These are phyloP conservation scores for Dipodomys spectabilis DNA, from an alignment of 2,113 vertebrate genomes.

Conservation along the genomic window DNA sequence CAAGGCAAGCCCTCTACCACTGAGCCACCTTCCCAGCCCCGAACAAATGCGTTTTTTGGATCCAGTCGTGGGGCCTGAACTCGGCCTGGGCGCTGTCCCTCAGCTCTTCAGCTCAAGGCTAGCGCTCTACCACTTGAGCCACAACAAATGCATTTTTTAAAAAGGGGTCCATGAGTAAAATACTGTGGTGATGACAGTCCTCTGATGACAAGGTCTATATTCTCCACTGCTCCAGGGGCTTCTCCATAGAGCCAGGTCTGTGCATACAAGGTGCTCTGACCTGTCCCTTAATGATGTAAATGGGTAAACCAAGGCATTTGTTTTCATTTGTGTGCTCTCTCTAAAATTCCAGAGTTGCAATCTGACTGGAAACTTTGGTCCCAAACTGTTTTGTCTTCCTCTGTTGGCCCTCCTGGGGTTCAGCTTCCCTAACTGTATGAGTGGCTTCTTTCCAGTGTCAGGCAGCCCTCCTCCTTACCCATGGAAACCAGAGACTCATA, in stretches of 20 bases:
- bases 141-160: neutral
- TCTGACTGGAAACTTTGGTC: neutral
- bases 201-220: neutral
- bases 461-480: slow-evolving; percentile 78
- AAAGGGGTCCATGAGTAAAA: neutral
- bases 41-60: no score
- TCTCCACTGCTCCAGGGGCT: neutral
- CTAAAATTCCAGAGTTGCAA: neutral
- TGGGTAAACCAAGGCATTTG: fast-evolving
- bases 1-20: no score
- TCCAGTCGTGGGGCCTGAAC: no score
- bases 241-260: fast-evolving
- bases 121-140: neutral
- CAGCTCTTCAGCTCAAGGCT: no score
- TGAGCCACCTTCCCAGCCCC: no score
- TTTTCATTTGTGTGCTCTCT: neutral
- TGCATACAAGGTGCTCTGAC: neutral
- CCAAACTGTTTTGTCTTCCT: neutral
- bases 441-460: fast-evolving
- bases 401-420: neutral
- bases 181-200: neutral
- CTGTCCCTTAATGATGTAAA: neutral
- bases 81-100: no score
- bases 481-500: slow-evolving; percentile 86
- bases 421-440: neutral